Evolutionary conservation across 2,888 invertebrate genomes (phyloP).

Genomic region (Drosophila mercatorum): DNA sequence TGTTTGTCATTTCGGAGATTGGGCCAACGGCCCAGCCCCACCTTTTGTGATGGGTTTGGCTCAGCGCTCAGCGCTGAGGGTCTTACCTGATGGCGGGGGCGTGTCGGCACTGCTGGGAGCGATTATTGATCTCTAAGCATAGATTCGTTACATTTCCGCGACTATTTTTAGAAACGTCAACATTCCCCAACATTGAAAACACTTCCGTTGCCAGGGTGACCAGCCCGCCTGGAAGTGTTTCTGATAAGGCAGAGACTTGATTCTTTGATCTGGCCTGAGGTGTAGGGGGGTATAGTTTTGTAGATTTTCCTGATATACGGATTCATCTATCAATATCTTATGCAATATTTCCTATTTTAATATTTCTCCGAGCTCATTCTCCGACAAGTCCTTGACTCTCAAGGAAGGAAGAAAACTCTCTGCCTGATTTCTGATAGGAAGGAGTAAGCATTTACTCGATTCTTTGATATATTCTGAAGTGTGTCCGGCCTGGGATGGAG

Average conservation of each 20-base stretch:
- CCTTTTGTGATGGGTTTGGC: slow-evolving; percentile 49
- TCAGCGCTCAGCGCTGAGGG: slow-evolving; percentile 44
- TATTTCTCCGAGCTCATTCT: no score
- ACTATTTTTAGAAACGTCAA: slow-evolving; percentile 52
- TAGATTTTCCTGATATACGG: neutral
- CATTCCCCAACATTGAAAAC: slow-evolving; percentile 28
- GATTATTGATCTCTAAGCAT: slow-evolving; percentile 75
- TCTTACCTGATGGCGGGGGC: slow-evolving; percentile 41
- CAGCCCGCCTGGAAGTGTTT: neutral
- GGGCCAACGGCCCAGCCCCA: slow-evolving; percentile 14
- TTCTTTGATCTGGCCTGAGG: neutral
- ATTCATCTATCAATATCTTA: no score
- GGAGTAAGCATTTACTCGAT: no score
- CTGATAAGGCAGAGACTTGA: neutral
- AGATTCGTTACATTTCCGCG: slow-evolving; percentile 66
- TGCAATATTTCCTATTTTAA: no score
- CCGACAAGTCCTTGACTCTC: neutral
- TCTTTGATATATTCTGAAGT: no score
- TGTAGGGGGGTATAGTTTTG: accelerated
- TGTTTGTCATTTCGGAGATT: slow-evolving; percentile 66
- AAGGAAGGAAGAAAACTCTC: neutral
- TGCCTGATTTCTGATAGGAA: no score
- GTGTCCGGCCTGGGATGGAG: no score
- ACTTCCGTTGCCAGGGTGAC: slow-evolving; percentile 63
- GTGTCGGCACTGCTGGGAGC: slow-evolving; percentile 34